Percentiles rank a stretch among this genome's conserved stretches.
Evolutionary conservation across 1,140 invertebrate species (phyloP).

Genomic region (Lepidostoma basale): DNA sequence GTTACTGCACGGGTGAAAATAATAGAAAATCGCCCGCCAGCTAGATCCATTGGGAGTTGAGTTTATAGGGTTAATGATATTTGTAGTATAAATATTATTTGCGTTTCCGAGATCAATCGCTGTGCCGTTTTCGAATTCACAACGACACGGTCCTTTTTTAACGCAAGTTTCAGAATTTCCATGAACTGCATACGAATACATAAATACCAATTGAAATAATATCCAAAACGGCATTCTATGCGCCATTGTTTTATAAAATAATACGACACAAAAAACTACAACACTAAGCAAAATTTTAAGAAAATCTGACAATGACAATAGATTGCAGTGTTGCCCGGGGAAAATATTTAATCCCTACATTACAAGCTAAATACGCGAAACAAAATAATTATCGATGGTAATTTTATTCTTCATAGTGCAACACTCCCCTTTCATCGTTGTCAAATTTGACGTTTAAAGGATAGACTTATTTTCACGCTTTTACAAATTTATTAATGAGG

Average conservation of each 20-base stretch:
- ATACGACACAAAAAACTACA: background rate
- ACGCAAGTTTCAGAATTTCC: slow-evolving; percentile 46
- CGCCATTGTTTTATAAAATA: slow-evolving; percentile 26
- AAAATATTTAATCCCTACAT: no score
- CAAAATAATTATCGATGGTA: no score
- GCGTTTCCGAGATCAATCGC: slow-evolving; percentile 51
- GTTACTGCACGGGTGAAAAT: slow-evolving; percentile 55
- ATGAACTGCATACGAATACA: background rate
- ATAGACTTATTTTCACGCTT: background rate
- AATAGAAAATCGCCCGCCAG: slow-evolving; percentile 46
- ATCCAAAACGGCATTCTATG: slow-evolving; percentile 1
- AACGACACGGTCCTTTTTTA: slow-evolving; percentile 53
- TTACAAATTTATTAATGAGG: background rate
- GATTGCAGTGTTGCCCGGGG: background rate
- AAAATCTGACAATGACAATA: slow-evolving; percentile 7
- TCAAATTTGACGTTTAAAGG: slow-evolving; percentile 12
- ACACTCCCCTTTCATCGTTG: background rate
- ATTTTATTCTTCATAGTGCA: background rate
- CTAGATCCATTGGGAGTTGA: background rate
- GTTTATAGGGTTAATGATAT: background rate
- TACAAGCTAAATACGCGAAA: no score
- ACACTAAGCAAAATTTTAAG: background rate
- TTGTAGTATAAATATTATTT: background rate
- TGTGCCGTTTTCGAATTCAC: slow-evolving; percentile 58
- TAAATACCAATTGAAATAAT: slow-evolving; percentile 24